Conservation (phyloP, 2,888 invertebrate genomes). For the Dolomedes plantarius region DNA sequence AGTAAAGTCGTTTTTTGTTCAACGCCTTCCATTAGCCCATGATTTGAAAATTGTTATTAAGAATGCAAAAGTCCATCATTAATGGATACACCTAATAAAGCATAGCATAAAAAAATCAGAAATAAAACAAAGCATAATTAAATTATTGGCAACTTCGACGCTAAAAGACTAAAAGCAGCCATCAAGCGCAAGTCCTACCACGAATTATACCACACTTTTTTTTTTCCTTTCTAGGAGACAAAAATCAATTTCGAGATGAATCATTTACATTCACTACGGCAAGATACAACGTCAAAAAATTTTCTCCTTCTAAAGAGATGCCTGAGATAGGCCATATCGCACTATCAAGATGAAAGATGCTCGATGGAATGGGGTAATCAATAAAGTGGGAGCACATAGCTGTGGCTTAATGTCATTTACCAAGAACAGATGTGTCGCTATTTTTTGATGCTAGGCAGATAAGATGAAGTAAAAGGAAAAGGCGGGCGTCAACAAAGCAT, state of each 20-base stretch:
- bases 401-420: background rate
- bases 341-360: conserved; percentile 8
- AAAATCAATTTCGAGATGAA: background rate
- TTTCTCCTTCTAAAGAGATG: background rate
- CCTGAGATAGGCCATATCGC: background rate
- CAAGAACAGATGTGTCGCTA: background rate
- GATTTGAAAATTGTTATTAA: too few relatives aligned
- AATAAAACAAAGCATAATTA: too few relatives aligned
- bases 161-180: too few relatives aligned
- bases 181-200: background rate
- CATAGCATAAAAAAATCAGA: too few relatives aligned
- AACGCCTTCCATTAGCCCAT: too few relatives aligned
- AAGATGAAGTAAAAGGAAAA: background rate
- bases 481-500: too few relatives aligned
- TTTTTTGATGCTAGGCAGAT: background rate
- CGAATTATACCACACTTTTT: background rate
- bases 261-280: background rate
- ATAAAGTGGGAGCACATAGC: conserved; percentile 1
- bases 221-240: background rate
- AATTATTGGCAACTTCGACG: too few relatives aligned
- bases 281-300: background rate
- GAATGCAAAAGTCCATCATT: too few relatives aligned
- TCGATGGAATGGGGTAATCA: background rate
- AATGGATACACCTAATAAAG: too few relatives aligned
- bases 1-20: too few relatives aligned